A percentile compares a stretch with the other conserved stretches of the same genome.
phyloP scores from a whole-genome alignment of 2,113 vertebrate species.

The Zootoca vivipara region DNA sequence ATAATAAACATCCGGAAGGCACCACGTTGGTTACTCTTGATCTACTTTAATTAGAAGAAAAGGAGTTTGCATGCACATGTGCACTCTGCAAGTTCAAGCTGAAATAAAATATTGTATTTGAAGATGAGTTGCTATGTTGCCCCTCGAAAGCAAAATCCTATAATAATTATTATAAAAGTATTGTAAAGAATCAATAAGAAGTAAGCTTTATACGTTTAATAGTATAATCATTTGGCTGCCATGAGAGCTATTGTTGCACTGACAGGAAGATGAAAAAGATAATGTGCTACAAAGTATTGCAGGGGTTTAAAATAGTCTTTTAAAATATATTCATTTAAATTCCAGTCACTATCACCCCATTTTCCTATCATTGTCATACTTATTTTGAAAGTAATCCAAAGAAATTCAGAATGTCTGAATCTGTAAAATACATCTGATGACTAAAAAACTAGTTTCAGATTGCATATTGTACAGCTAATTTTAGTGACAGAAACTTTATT shows the following conservation, averaged over 20 bases:
- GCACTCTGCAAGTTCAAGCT: not conserved
- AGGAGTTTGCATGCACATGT: not conserved
- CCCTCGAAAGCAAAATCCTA: not conserved
- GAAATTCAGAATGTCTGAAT: conserved; percentile 13
- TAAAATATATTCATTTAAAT: conserved; percentile 21
- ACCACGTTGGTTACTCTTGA: not conserved
- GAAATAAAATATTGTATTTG: not conserved
- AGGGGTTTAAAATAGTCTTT: not conserved
- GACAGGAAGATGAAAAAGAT: conserved; percentile 28
- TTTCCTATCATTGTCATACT: conserved; percentile 27
- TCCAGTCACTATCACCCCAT: conserved; percentile 25
- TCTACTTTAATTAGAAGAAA: not conserved
- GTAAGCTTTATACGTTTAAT: conserved; percentile 20
- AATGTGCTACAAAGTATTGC: conserved; percentile 2
- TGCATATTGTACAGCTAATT: conserved; percentile 15
- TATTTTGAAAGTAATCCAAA: conserved; percentile 37
- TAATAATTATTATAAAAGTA: not conserved
- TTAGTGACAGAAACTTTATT: not conserved
- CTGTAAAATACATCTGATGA: not conserved
- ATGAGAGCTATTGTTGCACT: conserved; percentile 17
- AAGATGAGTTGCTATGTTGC: not conserved
- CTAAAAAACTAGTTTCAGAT: conserved; percentile 9
- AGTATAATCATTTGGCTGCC: conserved; percentile 2
- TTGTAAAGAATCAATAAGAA: conserved; percentile 5
- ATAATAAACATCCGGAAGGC: not conserved